Base-by-base conservation (phyloP, 2,888 invertebrate species). In the Cheilosia variabilis region DNA sequence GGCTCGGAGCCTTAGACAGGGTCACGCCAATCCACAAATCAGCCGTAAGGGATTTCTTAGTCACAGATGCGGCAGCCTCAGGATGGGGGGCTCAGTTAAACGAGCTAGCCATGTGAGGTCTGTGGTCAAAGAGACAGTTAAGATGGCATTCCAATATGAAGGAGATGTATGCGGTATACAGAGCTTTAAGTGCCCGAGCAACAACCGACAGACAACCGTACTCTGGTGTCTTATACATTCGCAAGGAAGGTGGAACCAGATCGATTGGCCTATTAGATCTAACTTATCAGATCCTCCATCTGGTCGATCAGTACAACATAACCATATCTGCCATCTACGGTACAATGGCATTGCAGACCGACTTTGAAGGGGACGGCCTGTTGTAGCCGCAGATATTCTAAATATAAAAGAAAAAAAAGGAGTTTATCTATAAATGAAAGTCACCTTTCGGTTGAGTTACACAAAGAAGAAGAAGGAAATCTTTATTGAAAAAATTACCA, bases 291-390 rank as follows among this genome's bases (percentile, higher is more conserved):
- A 17, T 76, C 9, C 50, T 75, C 50, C 24, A 19, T 3, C 37
- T 37, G 2, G 22, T 45, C 50, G 76, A 77, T 24, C 53, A 27
- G 19, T 6, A 37, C 37, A 63, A 62, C 4, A 55, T 77, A 68
- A 77, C 19, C 10, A 17, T 66, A 19, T 77, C 68, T 2, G 45
- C 76, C 19, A 45, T 58, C 50, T 68, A 66, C 34, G 68, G 7
- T 77, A 68, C 76, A 77, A 68, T 24, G 53, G 62, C 1, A 53
- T 68, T 68, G 34, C 76, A 27, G 68, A 68, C 62, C 45, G 66
- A 4, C 22, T 66, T 15, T 68, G 68, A n/a, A 66, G 68, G 34
- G 60, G 58, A 7, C 13, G 50, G 22, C n/a, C n/a, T n/a, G n/a
- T n/a, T n/a, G n/a, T n/a, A n/a, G n/a, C n/a, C n/a, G n/a, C n/a